Base-by-base conservation (phyloP, 2,113 vertebrate genomes). In the Pseudopodoces humilis region DNA sequence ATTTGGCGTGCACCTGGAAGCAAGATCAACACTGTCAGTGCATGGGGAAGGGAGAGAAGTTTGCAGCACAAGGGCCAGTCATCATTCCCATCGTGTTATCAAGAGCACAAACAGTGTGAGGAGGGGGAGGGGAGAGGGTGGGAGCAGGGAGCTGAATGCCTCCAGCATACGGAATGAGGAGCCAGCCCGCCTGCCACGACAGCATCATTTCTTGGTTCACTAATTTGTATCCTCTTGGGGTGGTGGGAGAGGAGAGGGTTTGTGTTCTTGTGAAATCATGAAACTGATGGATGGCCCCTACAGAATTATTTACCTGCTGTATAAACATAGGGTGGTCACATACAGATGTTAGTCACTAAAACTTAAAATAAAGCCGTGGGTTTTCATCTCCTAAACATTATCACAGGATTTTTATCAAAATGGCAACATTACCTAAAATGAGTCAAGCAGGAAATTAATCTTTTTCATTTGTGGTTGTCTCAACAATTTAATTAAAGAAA, bases 1-100 rank as follows among this genome's bases (percentile, higher is more conserved):
- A 99, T 93, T 99, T 99, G 97, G 99, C 98, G 71, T 99, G 98
- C 94, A 99, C 99, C 99, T 99, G 97, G 55, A 97, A 97, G 91
- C 81, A 95, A 82, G 91, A 94, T 6, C 35, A 41, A 85, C 63
- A 92, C 87, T 25, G 89, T 97, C 88, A 95, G 81, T 27, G 71
- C 92, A 9, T 0, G 59, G 53, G 90, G 71, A 94, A 88, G n/a
- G 88, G 23, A 55, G 80, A 86, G 85, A 93, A 91, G 72, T 91
- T 95, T 93, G 94, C 80, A 72, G 93, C 88, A 60, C 74, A 60
- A 58, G 80, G 86, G 72, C 53, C 87, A 75, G 76, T 85, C 81
- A 81, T 96, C 90, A 92, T 70, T 95, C 37, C 91, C 94, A 94
- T 93, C 77, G 47, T 92, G 95, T 96, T 85, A 96, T 96, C 91